Evolutionary conservation across 1,140 invertebrate species (phyloP).

Genomic region (Saccostrea cuccullata): DNA sequence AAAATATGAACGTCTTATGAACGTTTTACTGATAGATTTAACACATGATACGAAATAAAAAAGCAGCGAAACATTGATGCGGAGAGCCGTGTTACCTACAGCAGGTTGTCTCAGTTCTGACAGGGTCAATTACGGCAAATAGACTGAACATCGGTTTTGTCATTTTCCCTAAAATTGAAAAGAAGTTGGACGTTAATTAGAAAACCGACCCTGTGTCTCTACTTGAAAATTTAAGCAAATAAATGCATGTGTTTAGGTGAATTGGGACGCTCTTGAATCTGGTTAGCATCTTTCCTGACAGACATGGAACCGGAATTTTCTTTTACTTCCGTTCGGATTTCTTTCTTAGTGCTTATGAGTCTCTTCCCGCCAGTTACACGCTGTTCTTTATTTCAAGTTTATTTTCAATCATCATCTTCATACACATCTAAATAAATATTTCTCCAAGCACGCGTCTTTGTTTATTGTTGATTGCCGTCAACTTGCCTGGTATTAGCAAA

Average conservation of each 20-base stretch:
- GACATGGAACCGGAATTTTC: constrained; percentile 9
- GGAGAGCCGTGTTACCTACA: constrained; percentile 10
- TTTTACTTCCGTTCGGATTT: constrained; percentile 23
- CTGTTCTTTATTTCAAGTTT: constrained; percentile 16
- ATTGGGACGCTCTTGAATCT: neutral
- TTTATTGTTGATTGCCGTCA: constrained; percentile 23
- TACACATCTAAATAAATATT: constrained; percentile 31
- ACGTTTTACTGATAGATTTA: constrained; percentile 34
- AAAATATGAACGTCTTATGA: constrained; percentile 36
- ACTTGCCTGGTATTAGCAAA: constrained; percentile 16
- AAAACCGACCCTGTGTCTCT: constrained; percentile 23
- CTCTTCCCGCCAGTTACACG: constrained; percentile 4
- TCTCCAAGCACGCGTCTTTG: neutral
- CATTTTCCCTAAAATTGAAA: constrained; percentile 36
- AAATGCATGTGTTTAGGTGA: constrained; percentile 31
- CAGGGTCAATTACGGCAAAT: constrained; percentile 28
- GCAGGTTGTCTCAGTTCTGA: constrained; percentile 30
- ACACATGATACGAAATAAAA: constrained; percentile 32
- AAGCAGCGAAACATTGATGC: constrained; percentile 33
- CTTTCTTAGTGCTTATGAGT: constrained; percentile 27
- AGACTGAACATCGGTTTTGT: constrained; percentile 35
- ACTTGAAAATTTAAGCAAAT: constrained; percentile 34
- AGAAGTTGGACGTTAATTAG: constrained; percentile 20
- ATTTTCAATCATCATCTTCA: constrained; percentile 29
- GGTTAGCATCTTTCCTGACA: neutral